Base-by-base conservation (phyloP, 92 coral and sea anemone genomes). In the Epizoanthus stellaris region DNA sequence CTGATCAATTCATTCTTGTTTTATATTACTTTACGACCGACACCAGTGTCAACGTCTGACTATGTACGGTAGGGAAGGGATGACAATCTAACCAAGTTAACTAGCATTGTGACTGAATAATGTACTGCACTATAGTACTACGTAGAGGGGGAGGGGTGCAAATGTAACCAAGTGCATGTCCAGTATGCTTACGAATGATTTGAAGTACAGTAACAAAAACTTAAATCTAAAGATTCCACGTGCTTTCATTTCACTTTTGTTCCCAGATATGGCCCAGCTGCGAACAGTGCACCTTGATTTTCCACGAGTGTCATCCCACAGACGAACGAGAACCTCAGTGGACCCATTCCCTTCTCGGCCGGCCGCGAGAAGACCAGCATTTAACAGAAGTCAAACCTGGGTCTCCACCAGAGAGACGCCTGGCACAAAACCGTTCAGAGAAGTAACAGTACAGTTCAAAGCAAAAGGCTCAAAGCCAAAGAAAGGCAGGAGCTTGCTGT, bases 181-280 rank as follows among this genome's bases (percentile, higher is more conserved):
- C 34, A 1, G 34, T 1, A 30, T 30, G 1, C 34, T 43, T 43
- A 43, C 0, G 52, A 45, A 30, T 30, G 52, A 10, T 45, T 45
- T 4, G 52, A 45, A 4, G 1, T 9, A 45, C 8, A 9, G 1
- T 45, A 45, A 45, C 8, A 45, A 45, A 45, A 9, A 45, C 4
- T 45, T 45, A 9, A 45, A 45, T 5, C 8, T 1, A 30, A 30
- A 30, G 49, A 43, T 43, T 43, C 8, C 8, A 43, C 0, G 8
- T 4, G 0, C 1, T 30, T 34, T 12, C 19, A 75, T 17, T 2
- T 58, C 61, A 59, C 13, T n/a, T n/a, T 49, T 8, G 14, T 69
- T 84, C 66, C 65, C 82, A 90, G 93, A 36, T 90, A 90, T 90
- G 93, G 90, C 90, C 79, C 90, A 82, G 36, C 89, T 83, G 63